A percentile compares a stretch with the other conserved stretches of the same genome.
Conservation (phyloP, 2,113 vertebrate genomes). For the Vidua chalybeata region DNA sequence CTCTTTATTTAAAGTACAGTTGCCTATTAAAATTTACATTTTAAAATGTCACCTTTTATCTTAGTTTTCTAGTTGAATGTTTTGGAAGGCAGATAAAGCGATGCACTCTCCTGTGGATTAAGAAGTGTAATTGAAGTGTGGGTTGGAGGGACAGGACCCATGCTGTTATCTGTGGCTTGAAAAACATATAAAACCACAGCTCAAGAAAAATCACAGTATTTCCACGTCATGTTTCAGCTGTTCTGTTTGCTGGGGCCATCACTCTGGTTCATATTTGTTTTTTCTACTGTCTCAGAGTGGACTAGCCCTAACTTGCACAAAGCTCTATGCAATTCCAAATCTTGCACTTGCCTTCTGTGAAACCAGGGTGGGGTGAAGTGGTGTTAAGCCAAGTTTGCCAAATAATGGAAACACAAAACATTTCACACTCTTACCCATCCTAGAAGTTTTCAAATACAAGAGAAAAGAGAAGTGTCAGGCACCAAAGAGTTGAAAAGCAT, state of each 20-base stretch:
- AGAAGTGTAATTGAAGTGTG: neutral
- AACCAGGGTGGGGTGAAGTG: neutral
- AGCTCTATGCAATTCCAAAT: neutral
- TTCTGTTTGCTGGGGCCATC: neutral
- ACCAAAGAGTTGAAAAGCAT: neutral
- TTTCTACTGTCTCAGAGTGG: neutral
- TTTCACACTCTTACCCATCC: neutral
- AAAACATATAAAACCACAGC: neutral
- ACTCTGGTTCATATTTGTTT: neutral
- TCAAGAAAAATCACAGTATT: neutral
- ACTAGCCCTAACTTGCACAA: neutral
- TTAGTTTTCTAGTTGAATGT: neutral
- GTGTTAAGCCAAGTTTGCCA: neutral
- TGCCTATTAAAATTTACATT: neutral
- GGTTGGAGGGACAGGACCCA: neutral
- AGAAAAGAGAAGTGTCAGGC: neutral
- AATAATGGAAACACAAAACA: neutral
- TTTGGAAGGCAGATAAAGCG: neutral
- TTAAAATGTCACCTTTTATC: neutral
- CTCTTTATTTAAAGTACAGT: neutral
- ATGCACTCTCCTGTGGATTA: neutral
- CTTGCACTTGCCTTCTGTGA: neutral
- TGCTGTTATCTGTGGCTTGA: neutral
- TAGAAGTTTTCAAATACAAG: neutral
- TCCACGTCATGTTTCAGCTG: neutral